Evolutionary conservation across 2,797 vertebrate genomes (phyloP), one percentile per base, ranked within the genome.

Genomic region (Gouania willdenowi): DNA sequence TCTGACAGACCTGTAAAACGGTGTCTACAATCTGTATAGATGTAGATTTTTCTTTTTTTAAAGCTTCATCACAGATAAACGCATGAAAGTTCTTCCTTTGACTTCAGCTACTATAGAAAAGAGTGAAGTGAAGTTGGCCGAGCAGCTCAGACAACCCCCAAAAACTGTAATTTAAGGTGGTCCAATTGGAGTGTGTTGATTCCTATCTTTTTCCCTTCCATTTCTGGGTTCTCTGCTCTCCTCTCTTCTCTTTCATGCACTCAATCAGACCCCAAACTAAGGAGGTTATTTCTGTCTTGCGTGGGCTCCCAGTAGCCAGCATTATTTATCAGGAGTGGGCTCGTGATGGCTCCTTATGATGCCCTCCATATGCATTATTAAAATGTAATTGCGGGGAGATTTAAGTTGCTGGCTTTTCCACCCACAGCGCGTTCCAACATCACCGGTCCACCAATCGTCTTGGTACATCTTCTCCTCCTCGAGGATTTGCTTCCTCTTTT

Each of bases 281-380:
- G 54, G 66, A 75, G 38, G 71, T 73, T 77, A 83, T 87, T 85
- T 82, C 64, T 76, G 67, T 79, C 63, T 41, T 75, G 77, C 72
- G 75, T 79, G 74, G 75, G 82, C 67, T 70, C 47, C 54, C 53
- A 66, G 73, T 59, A 74, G 52, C 49, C 54, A 56, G 73, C 61
- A 37, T 72, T 72, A 72, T 79, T 69, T 68, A 67, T 71, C 70
- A 58, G 55, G 46, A 68, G 67, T 52, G 54, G 65, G 64, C 56
- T 44, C 5, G 29, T 59, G 45, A 75, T 71, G 46, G 69, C 68
- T 64, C 62, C 61, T 77, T 71, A 65, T 70, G 66, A 73, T 69
- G 49, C 52, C 52, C 70, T 75, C 53, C 33, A 37, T 62, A 79
- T 81, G 68, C 66, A 81, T 83, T 81, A 84, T 82, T 83, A 77